These are phyloP conservation scores for Grammomys dolichurus DNA, from an alignment of 2,113 vertebrate genomes.

Conservation along the genomic window DNA sequence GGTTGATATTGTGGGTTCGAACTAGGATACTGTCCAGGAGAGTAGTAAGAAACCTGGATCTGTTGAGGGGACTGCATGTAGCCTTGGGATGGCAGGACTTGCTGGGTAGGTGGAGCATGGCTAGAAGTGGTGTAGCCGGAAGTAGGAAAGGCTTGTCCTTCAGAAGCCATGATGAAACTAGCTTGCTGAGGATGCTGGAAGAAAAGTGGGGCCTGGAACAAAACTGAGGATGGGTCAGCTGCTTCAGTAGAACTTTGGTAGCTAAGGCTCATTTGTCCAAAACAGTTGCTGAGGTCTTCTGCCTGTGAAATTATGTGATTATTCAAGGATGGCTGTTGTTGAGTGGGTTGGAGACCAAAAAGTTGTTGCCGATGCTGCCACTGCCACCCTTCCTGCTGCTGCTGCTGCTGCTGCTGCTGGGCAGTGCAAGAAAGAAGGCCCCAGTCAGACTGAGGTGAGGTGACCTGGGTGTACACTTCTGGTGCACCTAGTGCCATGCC, in stretches of 20 bases:
- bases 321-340: constrained; percentile 93
- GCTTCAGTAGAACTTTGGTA: constrained; percentile 95
- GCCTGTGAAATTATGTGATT: constrained; percentile 96
- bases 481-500: constrained; percentile 92
- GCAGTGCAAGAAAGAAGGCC: constrained; percentile 92
- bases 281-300: constrained; percentile 94
- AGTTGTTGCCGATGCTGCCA: constrained; percentile 63
- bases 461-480: constrained; percentile 91
- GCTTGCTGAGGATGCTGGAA: constrained; percentile 95
- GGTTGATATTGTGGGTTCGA: constrained; percentile 98
- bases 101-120: constrained; percentile 79
- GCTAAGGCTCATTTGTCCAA: constrained; percentile 96
- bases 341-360: constrained; percentile 91
- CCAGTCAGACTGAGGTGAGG: constrained; percentile 89
- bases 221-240: constrained; percentile 91
- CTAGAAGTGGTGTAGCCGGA: constrained; percentile 93
- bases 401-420: constrained; percentile 89
- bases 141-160: constrained; percentile 92
- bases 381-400: too few relatives aligned
- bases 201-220: constrained; percentile 94
- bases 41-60: constrained; percentile 99
- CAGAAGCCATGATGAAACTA: constrained; percentile 95
- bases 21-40: constrained; percentile 95
- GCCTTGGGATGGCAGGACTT: too few relatives aligned
- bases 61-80: constrained; percentile 67